These are phyloP conservation scores for Dicyrtomina minuta DNA, from an alignment of 2,888 invertebrate genomes.

Conservation along the genomic window DNA sequence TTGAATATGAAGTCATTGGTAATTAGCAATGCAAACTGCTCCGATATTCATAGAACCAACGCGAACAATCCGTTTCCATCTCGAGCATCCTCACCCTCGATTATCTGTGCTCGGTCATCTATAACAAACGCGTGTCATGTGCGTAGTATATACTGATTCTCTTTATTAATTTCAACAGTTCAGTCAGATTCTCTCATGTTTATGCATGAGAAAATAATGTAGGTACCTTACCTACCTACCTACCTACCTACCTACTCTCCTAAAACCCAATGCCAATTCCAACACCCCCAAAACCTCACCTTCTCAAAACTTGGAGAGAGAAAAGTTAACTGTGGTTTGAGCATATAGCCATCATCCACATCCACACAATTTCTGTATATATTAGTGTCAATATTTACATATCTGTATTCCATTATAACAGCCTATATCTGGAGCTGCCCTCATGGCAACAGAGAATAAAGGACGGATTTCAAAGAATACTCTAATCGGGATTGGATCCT, in stretches of 20 bases:
- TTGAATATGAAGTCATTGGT: conserved; percentile 12
- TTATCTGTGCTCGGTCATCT: background rate
- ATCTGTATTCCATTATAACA: conserved; percentile 1
- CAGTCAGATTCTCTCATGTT: background rate
- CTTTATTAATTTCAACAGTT: background rate
- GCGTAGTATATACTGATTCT: too few relatives aligned
- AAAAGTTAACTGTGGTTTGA: too few relatives aligned
- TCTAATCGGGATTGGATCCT: conserved; percentile 26
- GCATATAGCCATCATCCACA: too few relatives aligned
- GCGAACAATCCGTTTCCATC: background rate
- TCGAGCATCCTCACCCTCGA: background rate
- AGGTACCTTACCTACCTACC: background rate
- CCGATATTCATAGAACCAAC: background rate
- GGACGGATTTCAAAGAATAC: conserved; percentile 14
- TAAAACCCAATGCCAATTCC: background rate
- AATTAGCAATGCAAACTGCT: conserved; percentile 16
- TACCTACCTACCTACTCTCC: too few relatives aligned
- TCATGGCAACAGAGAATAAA: conserved; percentile 14
- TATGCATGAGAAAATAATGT: background rate
- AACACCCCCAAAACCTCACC: background rate
- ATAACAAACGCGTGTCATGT: too few relatives aligned
- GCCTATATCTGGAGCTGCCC: conserved; percentile 16
- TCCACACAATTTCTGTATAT: too few relatives aligned
- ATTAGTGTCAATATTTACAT: background rate
- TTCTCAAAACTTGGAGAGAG: too few relatives aligned